A percentile compares a stretch with the other conserved stretches of the same genome.
Conservation (phyloP, 2,113 vertebrate species). For the Zeus faber region DNA sequence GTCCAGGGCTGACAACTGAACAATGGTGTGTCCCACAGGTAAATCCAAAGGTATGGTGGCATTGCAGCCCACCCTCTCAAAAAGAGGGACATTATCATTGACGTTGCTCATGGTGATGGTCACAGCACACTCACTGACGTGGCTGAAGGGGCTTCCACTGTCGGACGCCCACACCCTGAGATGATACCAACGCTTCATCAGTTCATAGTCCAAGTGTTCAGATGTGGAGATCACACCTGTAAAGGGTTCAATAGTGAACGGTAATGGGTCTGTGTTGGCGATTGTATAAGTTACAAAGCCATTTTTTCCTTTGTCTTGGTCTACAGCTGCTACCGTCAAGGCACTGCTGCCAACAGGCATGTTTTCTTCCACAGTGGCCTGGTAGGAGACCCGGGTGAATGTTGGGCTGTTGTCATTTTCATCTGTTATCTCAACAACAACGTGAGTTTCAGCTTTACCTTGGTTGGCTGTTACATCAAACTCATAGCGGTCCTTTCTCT, state of each 20-base stretch:
- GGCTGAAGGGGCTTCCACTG: conserved; percentile 88
- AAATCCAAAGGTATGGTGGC: conserved; percentile 79
- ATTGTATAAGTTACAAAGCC: conserved; percentile 86
- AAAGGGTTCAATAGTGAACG: conserved; percentile 87
- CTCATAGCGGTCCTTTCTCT: conserved; percentile 78
- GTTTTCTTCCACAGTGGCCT: conserved; percentile 84
- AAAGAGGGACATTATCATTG: conserved; percentile 90
- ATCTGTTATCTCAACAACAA: conserved; percentile 81
- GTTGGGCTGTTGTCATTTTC: conserved; percentile 88
- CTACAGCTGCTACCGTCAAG: conserved; percentile 80
- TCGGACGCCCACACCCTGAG: conserved; percentile 91
- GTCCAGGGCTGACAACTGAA: conserved; percentile 86
- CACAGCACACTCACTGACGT: conserved; percentile 82
- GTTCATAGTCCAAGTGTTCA: conserved; percentile 88
- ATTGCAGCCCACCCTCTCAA: conserved; percentile 90
- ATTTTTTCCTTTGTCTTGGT: conserved; percentile 84
- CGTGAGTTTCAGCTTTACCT: conserved; percentile 69
- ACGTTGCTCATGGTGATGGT: conserved; percentile 88
- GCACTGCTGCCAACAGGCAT: conserved; percentile 83
- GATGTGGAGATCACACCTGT: conserved; percentile 85
- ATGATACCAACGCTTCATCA: conserved; percentile 88
- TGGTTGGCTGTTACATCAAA: conserved; percentile 79
- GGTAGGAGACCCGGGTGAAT: conserved; percentile 80
- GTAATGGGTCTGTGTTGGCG: conserved; percentile 71
- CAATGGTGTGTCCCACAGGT: conserved; percentile 72